These are phyloP conservation scores for Drosophila melanogaster DNA, from an alignment of 1,140 invertebrate species.

Conservation along the genomic window Release_6_plus_ISO1_MT NT_033777.3:26359001-26359500, in stretches of 20 bases:
- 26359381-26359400: conserved; percentile 1
- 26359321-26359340: conserved; percentile 21
- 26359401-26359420: conserved; percentile 5
- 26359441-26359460: conserved; percentile 44
- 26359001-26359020: conserved; percentile 55
- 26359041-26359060: conserved; percentile 44
- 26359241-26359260: conserved; percentile 80
- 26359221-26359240: conserved; percentile 76
- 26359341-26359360: conserved; percentile 34
- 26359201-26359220: conserved; percentile 77
- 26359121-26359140: conserved; percentile 59
- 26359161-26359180: conserved; percentile 37
- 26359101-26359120: conserved; percentile 63
- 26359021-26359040: conserved; percentile 72
- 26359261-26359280: conserved; percentile 71
- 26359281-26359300: conserved; percentile 60
- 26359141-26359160: conserved; percentile 64
- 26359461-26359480: conserved; percentile 70
- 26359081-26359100: conserved; percentile 30
- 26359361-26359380: conserved; percentile 1
- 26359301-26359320: conserved; percentile 67
- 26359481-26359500: conserved; percentile 54
- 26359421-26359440: neutral
- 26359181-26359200: conserved; percentile 64
- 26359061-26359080: neutral